These are phyloP conservation scores for Axinella damicornis DNA, from an alignment of 37 sponge, comb jelly and placozoan species.

Conservation along the genomic window DNA sequence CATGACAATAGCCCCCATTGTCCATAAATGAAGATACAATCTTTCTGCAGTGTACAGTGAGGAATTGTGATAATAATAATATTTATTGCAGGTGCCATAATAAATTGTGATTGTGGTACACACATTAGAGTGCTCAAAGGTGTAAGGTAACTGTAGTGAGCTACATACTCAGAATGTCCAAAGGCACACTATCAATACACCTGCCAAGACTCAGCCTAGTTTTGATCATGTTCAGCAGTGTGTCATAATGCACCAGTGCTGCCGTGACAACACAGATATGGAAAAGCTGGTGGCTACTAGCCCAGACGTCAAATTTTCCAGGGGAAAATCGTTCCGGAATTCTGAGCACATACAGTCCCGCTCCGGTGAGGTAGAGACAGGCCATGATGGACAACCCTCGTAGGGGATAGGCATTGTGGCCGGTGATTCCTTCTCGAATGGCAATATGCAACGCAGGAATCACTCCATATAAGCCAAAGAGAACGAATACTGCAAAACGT, in stretches of 20 bases:
- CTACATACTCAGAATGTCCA: constrained; percentile 12
- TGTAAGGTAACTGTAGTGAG: too few relatives aligned
- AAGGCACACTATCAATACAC: constrained; percentile 2
- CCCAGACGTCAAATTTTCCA: constrained; percentile 90
- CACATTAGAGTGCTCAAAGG: too few relatives aligned
- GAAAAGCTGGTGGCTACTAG: constrained; percentile 96
- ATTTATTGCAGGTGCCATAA: too few relatives aligned
- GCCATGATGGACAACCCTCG: constrained; percentile 79
- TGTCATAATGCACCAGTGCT: constrained; percentile 86
- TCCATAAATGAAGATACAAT: too few relatives aligned
- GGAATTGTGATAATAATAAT: too few relatives aligned
- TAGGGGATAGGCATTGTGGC: constrained; percentile 22
- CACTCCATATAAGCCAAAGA: constrained; percentile 87
- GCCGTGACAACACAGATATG: constrained; percentile 93
- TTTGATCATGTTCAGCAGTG: constrained; percentile 80
- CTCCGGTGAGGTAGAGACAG: constrained; percentile 81
- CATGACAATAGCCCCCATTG: too few relatives aligned
- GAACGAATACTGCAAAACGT: constrained; percentile 75
- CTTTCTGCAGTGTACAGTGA: too few relatives aligned
- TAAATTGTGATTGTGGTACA: too few relatives aligned
- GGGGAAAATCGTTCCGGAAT: constrained; percentile 94
- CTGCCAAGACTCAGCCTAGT: constrained; percentile 40
- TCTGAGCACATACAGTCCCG: constrained; percentile 80
- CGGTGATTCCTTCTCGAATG: constrained; percentile 47
- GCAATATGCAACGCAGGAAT: constrained; percentile 82